Evolutionary conservation across 2,888 invertebrate genomes (phyloP).

Genomic region (Drosophila putrida): DNA sequence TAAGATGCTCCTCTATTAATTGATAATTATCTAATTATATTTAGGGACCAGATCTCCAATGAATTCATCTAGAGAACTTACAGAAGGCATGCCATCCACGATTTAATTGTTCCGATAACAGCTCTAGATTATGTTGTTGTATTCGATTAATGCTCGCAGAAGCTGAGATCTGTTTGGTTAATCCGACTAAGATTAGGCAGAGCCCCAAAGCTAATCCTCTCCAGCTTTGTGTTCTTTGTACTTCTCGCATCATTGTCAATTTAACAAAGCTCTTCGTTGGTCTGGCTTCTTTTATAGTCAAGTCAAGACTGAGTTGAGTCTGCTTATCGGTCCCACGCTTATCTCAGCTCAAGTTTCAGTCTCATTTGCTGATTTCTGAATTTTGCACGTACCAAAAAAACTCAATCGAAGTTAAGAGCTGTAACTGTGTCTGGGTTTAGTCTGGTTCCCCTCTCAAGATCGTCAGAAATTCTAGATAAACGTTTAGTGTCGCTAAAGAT

Average conservation of each 20-base stretch:
- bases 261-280: conserved; percentile 16
- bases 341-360: conserved; percentile 31
- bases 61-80: conserved; percentile 51
- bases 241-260: conserved; percentile 22
- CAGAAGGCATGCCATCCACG: conserved; percentile 79
- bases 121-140: conserved; percentile 72
- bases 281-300: conserved; percentile 63
- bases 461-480: conserved; percentile 27
- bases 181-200: conserved; percentile 3
- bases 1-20: no score
- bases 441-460: conserved; percentile 24
- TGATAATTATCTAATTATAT: not conserved
- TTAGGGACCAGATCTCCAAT: no score
- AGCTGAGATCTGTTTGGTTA: not conserved
- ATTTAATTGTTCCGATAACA: conserved; percentile 68
- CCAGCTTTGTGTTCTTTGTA: conserved; percentile 15
- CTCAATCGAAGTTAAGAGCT: conserved; percentile 31
- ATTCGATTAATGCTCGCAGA: conserved; percentile 54
- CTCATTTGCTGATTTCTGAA: conserved; percentile 7
- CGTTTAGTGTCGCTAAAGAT: conserved; percentile 25
- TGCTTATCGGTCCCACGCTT: conserved; percentile 35
- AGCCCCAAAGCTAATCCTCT: conserved; percentile 5
- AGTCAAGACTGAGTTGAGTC: conserved; percentile 13
- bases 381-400: conserved; percentile 41
- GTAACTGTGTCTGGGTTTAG: conserved; percentile 34